These are phyloP conservation scores for Manacus vitellinus DNA, from an alignment of 2,113 vertebrate genomes.

Conservation along the genomic window DNA sequence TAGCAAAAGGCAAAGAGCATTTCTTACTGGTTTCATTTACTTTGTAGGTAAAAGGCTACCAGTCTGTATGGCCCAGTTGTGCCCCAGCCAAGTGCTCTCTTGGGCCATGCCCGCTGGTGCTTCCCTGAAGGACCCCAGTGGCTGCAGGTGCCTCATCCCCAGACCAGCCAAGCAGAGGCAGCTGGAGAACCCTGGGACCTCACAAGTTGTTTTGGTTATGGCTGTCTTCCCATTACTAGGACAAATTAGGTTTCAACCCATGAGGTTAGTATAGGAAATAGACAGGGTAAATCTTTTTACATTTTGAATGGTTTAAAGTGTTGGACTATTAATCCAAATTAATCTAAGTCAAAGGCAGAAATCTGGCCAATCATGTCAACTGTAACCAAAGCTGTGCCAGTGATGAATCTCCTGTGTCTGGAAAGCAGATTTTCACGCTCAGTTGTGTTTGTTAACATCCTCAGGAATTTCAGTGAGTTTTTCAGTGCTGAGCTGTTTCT, in stretches of 20 bases:
- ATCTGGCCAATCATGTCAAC: neutral
- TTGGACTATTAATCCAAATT: neutral
- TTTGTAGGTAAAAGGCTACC: neutral
- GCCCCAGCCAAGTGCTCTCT: neutral
- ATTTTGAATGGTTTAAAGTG: neutral
- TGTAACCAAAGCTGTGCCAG: neutral
- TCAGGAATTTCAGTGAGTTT: neutral
- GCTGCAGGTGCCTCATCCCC: neutral
- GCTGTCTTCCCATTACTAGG: neutral
- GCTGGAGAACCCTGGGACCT: accelerated
- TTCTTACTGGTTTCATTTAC: neutral
- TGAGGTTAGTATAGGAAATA: neutral
- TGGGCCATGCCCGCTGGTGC: accelerated
- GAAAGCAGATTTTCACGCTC: neutral
- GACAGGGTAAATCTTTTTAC: neutral
- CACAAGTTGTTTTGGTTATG: neutral
- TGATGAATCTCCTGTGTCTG: neutral
- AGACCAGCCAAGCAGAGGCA: neutral
- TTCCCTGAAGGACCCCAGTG: neutral
- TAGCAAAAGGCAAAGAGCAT: neutral
- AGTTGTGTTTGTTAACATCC: neutral
- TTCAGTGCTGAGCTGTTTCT: neutral
- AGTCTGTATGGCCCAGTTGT: accelerated
- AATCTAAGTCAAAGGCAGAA: neutral
- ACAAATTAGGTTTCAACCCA: neutral